A percentile compares a stretch with the other conserved stretches of the same genome.
These are phyloP conservation scores for Arizona elegans DNA, from an alignment of 2,113 vertebrate genomes.

Conservation along the genomic window DNA sequence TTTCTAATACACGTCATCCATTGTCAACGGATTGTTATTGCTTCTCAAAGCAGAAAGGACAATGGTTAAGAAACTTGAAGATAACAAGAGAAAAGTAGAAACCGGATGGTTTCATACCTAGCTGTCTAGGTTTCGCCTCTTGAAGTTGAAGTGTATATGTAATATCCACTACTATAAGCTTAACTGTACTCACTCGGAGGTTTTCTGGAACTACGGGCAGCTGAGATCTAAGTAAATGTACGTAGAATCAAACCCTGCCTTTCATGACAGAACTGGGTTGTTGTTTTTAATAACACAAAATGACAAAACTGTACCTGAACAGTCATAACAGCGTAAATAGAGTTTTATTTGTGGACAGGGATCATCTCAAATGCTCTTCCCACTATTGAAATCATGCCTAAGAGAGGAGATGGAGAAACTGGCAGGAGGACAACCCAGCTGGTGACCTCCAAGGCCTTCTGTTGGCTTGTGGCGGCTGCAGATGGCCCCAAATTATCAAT, in stretches of 20 bases:
- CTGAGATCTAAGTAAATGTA: background rate
- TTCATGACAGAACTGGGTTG: background rate
- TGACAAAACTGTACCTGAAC: background rate
- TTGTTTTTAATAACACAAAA: background rate
- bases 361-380: background rate
- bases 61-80: background rate
- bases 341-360: background rate
- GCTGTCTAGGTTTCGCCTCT: background rate
- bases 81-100: background rate
- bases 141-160: background rate
- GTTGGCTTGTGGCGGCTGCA: background rate
- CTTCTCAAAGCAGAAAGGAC: slow-evolving; percentile 25
- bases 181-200: background rate
- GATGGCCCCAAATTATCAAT: background rate
- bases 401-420: background rate
- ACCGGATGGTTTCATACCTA: background rate
- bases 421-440: background rate
- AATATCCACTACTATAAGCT: background rate
- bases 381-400: background rate
- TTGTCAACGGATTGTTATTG: slow-evolving; percentile 17
- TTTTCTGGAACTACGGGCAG: background rate
- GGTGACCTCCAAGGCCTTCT: background rate
- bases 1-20: slow-evolving; percentile 9
- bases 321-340: background rate
- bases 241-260: background rate